A percentile compares a stretch with the other conserved stretches of the same genome.
Evolutionary conservation across 1,140 invertebrate genomes (phyloP).

Genomic region (Procambarus clarkii): DNA sequence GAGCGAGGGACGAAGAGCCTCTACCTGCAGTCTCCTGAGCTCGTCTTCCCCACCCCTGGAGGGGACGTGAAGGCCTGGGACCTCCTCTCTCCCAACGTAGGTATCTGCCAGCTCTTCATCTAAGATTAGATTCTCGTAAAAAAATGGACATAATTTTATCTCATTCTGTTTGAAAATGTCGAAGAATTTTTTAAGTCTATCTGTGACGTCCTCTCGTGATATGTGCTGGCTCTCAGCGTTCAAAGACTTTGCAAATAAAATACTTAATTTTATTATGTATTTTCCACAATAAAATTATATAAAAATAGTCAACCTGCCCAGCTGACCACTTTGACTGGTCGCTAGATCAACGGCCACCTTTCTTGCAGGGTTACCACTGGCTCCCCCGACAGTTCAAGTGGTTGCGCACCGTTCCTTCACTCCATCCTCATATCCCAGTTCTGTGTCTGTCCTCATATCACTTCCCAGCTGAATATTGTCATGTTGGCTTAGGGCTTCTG

Average conservation of each 20-base stretch:
- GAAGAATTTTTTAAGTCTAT: neutral
- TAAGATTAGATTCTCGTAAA: too few relatives aligned
- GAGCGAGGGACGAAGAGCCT: constrained; percentile 35
- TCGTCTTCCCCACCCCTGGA: neutral
- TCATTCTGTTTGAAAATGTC: neutral
- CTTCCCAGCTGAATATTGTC: too few relatives aligned
- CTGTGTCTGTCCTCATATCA: too few relatives aligned
- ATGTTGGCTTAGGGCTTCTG: too few relatives aligned
- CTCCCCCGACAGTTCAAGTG: too few relatives aligned
- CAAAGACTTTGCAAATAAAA: neutral
- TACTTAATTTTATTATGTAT: neutral
- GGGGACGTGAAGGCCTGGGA: constrained; percentile 62
- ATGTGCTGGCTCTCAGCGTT: neutral
- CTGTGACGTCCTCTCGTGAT: neutral
- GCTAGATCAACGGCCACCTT: too few relatives aligned
- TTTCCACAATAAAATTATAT: neutral
- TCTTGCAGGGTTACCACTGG: too few relatives aligned
- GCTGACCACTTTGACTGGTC: too few relatives aligned
- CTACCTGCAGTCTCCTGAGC: constrained; percentile 20
- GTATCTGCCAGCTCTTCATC: neutral
- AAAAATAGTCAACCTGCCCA: too few relatives aligned
- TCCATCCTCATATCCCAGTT: too few relatives aligned
- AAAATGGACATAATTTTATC: neutral
- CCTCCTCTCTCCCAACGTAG: constrained; percentile 14
- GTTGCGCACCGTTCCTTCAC: too few relatives aligned